A percentile compares a stretch with the other conserved stretches of the same genome.
phyloP scores from a whole-genome alignment of 1,140 invertebrate genomes.

The Calephelis nemesis region DNA sequence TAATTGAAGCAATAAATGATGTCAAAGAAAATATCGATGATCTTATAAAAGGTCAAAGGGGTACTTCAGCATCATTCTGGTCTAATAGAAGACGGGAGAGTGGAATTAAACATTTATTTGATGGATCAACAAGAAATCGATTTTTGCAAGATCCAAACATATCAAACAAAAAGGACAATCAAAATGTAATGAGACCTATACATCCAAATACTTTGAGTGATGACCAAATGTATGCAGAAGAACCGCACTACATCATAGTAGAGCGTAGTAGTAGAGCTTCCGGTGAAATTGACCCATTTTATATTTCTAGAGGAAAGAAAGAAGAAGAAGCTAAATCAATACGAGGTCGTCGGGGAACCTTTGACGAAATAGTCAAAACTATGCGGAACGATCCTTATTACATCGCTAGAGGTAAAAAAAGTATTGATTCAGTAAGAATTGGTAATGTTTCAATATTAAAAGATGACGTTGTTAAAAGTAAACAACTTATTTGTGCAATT shows the following conservation, averaged over 20 bases:
- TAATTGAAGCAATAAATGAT: conserved; percentile 46
- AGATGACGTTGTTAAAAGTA: conserved; percentile 47
- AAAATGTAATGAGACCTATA: conserved; percentile 22
- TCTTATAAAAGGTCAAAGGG: conserved; percentile 40
- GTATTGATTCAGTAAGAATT: conserved; percentile 31
- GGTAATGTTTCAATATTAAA: conserved; percentile 37
- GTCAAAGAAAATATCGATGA: conserved; percentile 48
- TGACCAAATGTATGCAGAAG: conserved; percentile 63
- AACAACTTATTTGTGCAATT: conserved; percentile 60
- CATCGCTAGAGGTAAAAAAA: conserved; percentile 68
- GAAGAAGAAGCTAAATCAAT: conserved; percentile 41
- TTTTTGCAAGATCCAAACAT: conserved; percentile 27
- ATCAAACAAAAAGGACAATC: conserved; percentile 21
- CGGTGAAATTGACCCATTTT: conserved; percentile 64
- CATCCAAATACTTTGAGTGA: conserved; percentile 53
- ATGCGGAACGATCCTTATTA: conserved; percentile 71
- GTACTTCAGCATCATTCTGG: conserved; percentile 51
- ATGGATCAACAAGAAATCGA: conserved; percentile 31
- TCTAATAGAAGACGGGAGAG: conserved; percentile 50
- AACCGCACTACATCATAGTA: conserved; percentile 67
- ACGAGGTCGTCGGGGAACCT: conserved; percentile 56
- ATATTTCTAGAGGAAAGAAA: conserved; percentile 69
- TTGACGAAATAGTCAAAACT: conserved; percentile 68
- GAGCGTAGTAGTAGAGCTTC: conserved; percentile 66
- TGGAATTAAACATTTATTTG: conserved; percentile 49